A percentile compares a stretch with the other conserved stretches of the same genome.
These are phyloP conservation scores for Eristalis intricaria DNA, from an alignment of 2,888 invertebrate species.

Conservation along the genomic window DNA sequence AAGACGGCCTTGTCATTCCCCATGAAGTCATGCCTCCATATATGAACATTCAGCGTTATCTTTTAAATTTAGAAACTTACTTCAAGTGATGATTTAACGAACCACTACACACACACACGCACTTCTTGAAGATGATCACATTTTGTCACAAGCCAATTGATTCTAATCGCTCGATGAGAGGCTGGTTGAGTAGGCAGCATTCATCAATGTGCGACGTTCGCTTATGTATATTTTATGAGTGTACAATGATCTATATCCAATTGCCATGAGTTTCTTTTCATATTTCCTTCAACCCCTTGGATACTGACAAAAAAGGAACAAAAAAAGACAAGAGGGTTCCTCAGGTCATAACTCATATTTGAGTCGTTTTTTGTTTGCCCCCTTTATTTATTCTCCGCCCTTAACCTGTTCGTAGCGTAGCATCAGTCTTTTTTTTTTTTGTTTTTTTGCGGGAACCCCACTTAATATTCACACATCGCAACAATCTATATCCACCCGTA, in stretches of 20 bases:
- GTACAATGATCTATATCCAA: no score
- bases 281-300: neutral
- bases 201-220: neutral
- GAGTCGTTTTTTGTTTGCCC: neutral
- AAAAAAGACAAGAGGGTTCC: neutral
- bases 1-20: conserved; percentile 23
- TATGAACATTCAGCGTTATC: neutral
- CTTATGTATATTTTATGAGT: no score
- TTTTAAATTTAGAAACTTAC: conserved; percentile 15
- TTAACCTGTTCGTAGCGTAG: no score
- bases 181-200: neutral
- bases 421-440: neutral
- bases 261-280: no score
- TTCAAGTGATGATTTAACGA: conserved; percentile 24
- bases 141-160: neutral
- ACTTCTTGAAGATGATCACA: neutral
- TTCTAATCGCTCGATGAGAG: neutral
- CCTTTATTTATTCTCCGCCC: no score
- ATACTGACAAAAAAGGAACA: neutral
- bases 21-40: conserved; percentile 1
- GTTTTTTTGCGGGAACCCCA: neutral
- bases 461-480: conserved; percentile 20
- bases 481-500: neutral
- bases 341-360: neutral
- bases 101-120: neutral